Evolutionary conservation across 2,888 invertebrate genomes (phyloP), one percentile per base, ranked within the genome.

Genomic region (Eucriotettix oculatus): DNA sequence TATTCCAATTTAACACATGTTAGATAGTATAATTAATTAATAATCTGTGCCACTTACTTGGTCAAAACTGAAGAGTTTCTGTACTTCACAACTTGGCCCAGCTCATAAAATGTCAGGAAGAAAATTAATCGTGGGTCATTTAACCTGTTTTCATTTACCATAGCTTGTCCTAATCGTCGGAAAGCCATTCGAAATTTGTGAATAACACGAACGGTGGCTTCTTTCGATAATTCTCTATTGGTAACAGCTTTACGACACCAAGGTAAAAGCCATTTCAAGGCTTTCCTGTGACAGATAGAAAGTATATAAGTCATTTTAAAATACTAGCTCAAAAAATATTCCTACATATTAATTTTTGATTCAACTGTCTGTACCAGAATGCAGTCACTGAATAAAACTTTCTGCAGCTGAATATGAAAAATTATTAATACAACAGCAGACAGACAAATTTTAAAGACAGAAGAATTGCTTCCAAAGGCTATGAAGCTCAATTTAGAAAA

Each of bases 161-260:
- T 75, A 59, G 80, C 68, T 9, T 73, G 68, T 1, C 79, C 85
- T 29, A 89, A 72, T 42, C 73, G 71, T 52, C 78, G 72, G 64
- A 80, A 81, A 0, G 80, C 84, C 56, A 79, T 66, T 63, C 86
- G 76, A 56, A 85, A 65, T 68, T 79, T 80, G 68, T 87, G 81
- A 0, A 80, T 68, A 29, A 76, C 73, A 52, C 73, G 71, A 56
- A 83, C 76, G 10, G 78, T 54, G 52, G 78, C 73, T 7, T 82
- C 80, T 70, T 89, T 90, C 0, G 86, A 84, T 63, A 73, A 71
- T 71, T 90, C 89, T 60, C 89, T 75, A 14, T 67, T 65, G 5
- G 69, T 70, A n/a, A 78, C 75, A 42, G 71, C 71, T 44, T 65
- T 64, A 42, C 74, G 70, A 40, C 71, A 72, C 62, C 68, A 69